Evolutionary conservation across 1,140 invertebrate species (phyloP), one percentile per base, ranked within the genome.

Genomic region (Scaptomyza montana): DNA sequence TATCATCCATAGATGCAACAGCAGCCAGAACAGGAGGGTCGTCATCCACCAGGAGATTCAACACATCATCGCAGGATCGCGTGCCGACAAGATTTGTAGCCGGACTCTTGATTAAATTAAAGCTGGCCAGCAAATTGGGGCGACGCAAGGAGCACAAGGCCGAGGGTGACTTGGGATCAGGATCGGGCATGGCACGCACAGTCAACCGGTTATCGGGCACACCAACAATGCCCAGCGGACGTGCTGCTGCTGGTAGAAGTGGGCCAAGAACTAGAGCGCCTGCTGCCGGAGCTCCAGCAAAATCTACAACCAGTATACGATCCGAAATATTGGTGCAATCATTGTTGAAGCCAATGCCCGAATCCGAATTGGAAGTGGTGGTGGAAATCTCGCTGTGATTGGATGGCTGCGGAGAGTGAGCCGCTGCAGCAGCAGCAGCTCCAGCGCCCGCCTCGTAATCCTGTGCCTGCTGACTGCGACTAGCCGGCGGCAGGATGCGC

Each of bases 331-430:
- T 96, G 43, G 95, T 94, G 85, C 95, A 96, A 71, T 98, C 97
- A 84, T 98, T 97, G 72, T 96, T 95, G 84, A 98, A 98, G 0
- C 98, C 97, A 61, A 98, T 98, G 0, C 98, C 98, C 13, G 97
- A 98, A 92, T 99, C 98, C 77, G 97, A 98, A 90, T 98, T 99
- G 73, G 97, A 98, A 1, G 96, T 97, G 51, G 96, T 96, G 13
- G 96, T 97, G 1, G 96, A 97, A 12, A 96, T 95, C 71, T 95
- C 95, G 92, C 96, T 95, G 62, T 96, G 94, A 89, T 95, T 95
- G 89, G 96, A 97, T 0, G 96, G 96, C 73, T 97, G 96, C 1
- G 96, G 96, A 1, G 96, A 96, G 74, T 96, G 95, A 0, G 96
- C 94, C 0, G 77, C 74, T n/a, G 12, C 39, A n/a, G 12, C 77